Evolutionary conservation across 2,888 invertebrate species (phyloP).

Genomic region (Sarcophaga subvicina): DNA sequence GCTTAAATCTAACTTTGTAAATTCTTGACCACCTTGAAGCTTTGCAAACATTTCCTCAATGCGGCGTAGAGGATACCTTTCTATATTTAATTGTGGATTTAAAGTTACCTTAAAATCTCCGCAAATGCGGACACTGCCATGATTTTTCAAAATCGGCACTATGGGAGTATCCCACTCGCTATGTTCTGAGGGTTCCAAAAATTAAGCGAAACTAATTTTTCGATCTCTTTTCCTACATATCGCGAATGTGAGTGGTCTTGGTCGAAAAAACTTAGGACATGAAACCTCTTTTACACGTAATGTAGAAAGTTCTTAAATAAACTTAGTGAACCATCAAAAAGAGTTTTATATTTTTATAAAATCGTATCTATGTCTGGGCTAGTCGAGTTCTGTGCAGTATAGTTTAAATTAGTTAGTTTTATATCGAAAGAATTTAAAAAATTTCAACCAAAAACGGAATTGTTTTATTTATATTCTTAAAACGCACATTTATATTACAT

Average conservation of each 20-base stretch:
- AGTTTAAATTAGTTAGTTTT: constrained; percentile 11
- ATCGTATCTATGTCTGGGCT: not conserved
- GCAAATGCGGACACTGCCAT: constrained; percentile 56
- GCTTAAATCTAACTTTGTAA: no score
- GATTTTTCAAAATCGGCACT: constrained; percentile 74
- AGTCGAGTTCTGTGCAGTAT: not conserved
- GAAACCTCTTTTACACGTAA: constrained; percentile 58
- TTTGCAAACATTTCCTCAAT: constrained; percentile 71
- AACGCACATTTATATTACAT: constrained; percentile 25
- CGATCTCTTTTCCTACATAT: constrained; percentile 43
- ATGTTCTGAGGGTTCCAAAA: constrained; percentile 59
- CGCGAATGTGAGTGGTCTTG: constrained; percentile 38
- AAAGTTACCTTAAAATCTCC: constrained; percentile 61
- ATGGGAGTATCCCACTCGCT: constrained; percentile 76
- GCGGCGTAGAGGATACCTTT: constrained; percentile 72
- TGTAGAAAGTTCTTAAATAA: constrained; percentile 58
- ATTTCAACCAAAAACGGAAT: constrained; percentile 34
- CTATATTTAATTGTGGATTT: constrained; percentile 71
- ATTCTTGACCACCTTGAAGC: no score
- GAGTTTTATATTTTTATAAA: constrained; percentile 14
- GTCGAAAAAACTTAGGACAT: constrained; percentile 36
- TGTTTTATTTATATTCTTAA: constrained; percentile 12
- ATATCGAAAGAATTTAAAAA: constrained; percentile 28
- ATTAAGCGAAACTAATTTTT: constrained; percentile 21
- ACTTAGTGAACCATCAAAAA: constrained; percentile 45